phyloP scores from a whole-genome alignment of 2,113 vertebrate genomes.

The Lycocorax pyrrhopterus region DNA sequence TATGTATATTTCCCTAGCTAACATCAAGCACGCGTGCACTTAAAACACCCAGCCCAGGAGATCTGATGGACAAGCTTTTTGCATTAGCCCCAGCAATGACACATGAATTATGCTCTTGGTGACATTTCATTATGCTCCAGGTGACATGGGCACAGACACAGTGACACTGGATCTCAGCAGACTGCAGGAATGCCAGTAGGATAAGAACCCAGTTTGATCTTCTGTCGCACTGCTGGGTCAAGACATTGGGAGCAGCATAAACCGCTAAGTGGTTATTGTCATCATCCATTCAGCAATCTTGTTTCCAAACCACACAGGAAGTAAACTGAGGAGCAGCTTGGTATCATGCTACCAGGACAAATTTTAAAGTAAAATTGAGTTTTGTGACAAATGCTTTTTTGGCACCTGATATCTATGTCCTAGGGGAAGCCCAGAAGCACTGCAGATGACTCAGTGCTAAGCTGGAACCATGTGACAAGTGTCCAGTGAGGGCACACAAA shows the following conservation, averaged over 20 bases:
- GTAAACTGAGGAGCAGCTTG: not conserved
- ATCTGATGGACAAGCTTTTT: not conserved
- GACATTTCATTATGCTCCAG: not conserved
- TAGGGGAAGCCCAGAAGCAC: not conserved
- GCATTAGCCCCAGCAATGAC: not conserved
- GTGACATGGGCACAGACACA: not conserved
- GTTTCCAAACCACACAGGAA: not conserved
- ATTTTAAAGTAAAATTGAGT: not conserved
- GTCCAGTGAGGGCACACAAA: not conserved
- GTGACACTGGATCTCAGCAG: not conserved
- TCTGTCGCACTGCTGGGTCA: not conserved
- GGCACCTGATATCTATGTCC: not conserved
- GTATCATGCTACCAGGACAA: not conserved
- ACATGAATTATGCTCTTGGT: not conserved
- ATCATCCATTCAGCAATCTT: not conserved
- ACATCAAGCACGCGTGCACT: accelerated
- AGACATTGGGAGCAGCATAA: not conserved
- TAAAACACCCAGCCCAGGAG: not conserved
- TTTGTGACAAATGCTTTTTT: not conserved
- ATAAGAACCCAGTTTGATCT: not conserved
- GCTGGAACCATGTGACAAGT: not conserved
- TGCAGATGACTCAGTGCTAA: not conserved
- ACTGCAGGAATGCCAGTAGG: not conserved
- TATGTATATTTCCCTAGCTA: not conserved
- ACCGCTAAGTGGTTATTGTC: not conserved